Evolutionary conservation across 1,140 invertebrate species (phyloP).

Genomic region (Diplogasteroides magnus): DNA sequence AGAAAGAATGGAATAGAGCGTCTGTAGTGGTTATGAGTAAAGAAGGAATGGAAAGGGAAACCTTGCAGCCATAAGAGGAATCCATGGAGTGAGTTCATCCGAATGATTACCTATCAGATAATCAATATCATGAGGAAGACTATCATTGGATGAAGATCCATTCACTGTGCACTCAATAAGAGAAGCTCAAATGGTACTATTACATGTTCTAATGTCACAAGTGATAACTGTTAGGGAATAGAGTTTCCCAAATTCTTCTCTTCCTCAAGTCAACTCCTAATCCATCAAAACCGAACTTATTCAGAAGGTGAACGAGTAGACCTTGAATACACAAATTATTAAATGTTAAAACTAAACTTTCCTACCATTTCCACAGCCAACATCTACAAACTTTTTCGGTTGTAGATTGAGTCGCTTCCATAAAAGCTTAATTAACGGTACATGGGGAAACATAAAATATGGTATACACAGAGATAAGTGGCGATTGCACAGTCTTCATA

Average conservation of each 20-base stretch:
- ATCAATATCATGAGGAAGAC: constrained; percentile 70
- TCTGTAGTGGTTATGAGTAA: constrained; percentile 8
- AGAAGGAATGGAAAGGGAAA: constrained; percentile 29
- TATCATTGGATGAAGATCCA: constrained; percentile 60
- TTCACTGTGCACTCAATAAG: constrained; percentile 62
- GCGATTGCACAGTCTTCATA: constrained; percentile 94
- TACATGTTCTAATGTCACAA: background rate
- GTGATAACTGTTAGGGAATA: constrained; percentile 1
- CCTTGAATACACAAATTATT: background rate
- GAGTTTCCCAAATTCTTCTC: constrained; percentile 78
- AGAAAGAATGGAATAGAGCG: constrained; percentile 70
- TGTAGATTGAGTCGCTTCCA: constrained; percentile 9
- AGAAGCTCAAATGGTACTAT: background rate
- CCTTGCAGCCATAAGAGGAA: constrained; percentile 80
- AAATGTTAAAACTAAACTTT: background rate
- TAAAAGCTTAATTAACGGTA: background rate
- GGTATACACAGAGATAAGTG: constrained; percentile 72
- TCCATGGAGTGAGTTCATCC: constrained; percentile 94
- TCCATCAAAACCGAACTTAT: constrained; percentile 61
- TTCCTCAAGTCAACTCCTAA: constrained; percentile 80
- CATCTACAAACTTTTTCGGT: constrained; percentile 70
- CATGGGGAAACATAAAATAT: background rate
- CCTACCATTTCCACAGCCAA: constrained; percentile 89
- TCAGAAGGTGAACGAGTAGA: constrained; percentile 62
- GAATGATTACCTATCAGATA: constrained; percentile 98